phyloP scores from a whole-genome alignment of 2,888 invertebrate species.

The Neoascia interrupta region DNA sequence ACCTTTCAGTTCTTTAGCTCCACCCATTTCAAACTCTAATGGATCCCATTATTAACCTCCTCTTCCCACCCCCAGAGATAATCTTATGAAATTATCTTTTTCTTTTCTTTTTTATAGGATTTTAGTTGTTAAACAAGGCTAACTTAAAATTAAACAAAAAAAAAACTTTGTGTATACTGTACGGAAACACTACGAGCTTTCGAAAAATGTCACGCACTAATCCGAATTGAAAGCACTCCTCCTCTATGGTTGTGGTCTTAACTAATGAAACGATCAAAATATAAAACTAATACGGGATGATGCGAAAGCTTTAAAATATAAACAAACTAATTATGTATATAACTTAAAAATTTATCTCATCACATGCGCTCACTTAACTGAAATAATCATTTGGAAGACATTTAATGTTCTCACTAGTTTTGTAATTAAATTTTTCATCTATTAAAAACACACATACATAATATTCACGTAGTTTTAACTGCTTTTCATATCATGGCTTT shows the following conservation, averaged over 20 bases:
- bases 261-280: constrained; percentile 43
- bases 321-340: constrained; percentile 57
- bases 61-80: constrained; percentile 30
- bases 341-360: constrained; percentile 28
- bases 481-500: constrained; percentile 73
- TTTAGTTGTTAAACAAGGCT: constrained; percentile 77
- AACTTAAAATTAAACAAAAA: constrained; percentile 60
- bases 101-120: constrained; percentile 78
- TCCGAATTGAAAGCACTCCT: constrained; percentile 33
- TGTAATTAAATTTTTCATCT: constrained; percentile 44
- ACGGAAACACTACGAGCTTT: constrained; percentile 49
- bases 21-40: constrained; percentile 18
- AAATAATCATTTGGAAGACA: constrained; percentile 39
- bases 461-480: constrained; percentile 33
- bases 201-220: constrained; percentile 45
- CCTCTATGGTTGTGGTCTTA: constrained; percentile 66
- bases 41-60: too few relatives aligned
- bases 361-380: constrained; percentile 34
- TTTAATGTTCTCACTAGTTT: constrained; percentile 42
- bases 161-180: too few relatives aligned
- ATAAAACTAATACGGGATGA: constrained; percentile 59
- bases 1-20: constrained; percentile 1
- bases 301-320: constrained; percentile 40
- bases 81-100: constrained; percentile 51
- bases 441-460: constrained; percentile 9